phyloP scores from a whole-genome alignment of 2,113 vertebrate genomes.

The Colaptes auratus region DNA sequence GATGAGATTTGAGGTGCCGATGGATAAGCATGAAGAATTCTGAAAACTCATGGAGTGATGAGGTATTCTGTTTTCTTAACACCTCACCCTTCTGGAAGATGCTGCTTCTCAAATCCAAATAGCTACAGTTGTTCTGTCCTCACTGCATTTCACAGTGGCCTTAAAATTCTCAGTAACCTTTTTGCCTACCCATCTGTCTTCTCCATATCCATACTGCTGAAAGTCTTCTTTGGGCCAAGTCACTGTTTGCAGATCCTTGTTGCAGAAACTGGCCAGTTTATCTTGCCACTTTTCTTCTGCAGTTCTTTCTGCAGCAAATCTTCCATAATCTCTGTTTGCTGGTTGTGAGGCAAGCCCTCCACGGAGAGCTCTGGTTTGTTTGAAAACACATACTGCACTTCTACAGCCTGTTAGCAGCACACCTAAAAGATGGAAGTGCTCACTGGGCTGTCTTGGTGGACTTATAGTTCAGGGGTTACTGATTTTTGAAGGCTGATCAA shows the following conservation, averaged over 20 bases:
- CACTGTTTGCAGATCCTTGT: neutral
- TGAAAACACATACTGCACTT: neutral
- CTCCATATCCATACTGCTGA: neutral
- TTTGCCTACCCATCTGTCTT: neutral
- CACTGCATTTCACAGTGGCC: rapidly evolving
- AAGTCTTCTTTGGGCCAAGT: neutral
- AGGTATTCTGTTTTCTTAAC: slow-evolving; percentile 4
- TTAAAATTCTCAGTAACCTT: neutral
- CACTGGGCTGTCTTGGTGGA: neutral
- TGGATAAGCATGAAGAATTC: neutral
- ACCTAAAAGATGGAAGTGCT: neutral
- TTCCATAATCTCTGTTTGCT: neutral
- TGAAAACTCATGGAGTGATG: neutral
- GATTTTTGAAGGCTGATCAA: neutral
- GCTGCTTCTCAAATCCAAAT: neutral
- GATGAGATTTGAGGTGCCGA: neutral
- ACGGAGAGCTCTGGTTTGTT: neutral
- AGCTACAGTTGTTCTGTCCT: neutral
- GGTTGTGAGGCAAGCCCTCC: neutral
- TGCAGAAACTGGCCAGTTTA: neutral
- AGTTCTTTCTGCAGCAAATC: neutral
- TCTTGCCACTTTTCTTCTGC: neutral
- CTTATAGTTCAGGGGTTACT: neutral
- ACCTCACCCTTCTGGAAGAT: neutral
- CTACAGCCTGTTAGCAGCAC: neutral